A percentile compares a stretch with the other conserved stretches of the same genome.
phyloP scores from a whole-genome alignment of 2,113 vertebrate genomes.

The Megaceryle torquata region DNA sequence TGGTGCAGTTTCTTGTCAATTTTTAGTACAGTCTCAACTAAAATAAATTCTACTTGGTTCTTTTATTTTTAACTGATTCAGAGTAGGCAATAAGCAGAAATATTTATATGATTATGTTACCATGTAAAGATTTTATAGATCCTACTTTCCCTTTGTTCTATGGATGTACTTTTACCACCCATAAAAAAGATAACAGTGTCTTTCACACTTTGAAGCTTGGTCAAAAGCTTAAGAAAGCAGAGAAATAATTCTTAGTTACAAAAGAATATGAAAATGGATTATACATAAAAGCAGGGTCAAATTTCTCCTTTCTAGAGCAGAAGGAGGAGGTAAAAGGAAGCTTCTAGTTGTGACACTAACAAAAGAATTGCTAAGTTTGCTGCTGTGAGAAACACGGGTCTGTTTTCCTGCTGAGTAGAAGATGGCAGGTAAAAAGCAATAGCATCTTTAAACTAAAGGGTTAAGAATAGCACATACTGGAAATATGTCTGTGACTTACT shows the following conservation, averaged over 20 bases:
- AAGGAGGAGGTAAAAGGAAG: not conserved
- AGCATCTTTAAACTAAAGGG: not conserved
- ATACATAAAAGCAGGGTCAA: not conserved
- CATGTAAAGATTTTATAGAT: not conserved
- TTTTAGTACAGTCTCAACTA: not conserved
- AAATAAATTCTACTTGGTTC: not conserved
- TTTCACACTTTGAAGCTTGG: not conserved
- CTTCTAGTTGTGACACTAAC: not conserved
- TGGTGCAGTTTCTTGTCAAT: not conserved
- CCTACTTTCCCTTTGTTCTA: not conserved
- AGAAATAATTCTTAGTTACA: not conserved
- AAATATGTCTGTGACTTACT: not conserved
- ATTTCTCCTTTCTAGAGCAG: not conserved
- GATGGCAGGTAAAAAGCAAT: not conserved
- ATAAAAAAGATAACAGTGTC: not conserved
- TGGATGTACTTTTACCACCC: not conserved
- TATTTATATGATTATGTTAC: not conserved
- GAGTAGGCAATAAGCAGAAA: not conserved
- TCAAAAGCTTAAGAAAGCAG: not conserved
- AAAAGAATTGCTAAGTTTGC: not conserved
- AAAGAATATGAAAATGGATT: not conserved
- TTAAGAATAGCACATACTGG: not conserved
- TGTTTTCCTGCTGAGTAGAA: not conserved
- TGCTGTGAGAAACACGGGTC: not conserved
- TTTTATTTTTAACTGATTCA: not conserved